Evolutionary conservation across 1,140 invertebrate genomes (phyloP), one percentile per base, ranked within the genome.

Genomic region (Papilio polyxenes): DNA sequence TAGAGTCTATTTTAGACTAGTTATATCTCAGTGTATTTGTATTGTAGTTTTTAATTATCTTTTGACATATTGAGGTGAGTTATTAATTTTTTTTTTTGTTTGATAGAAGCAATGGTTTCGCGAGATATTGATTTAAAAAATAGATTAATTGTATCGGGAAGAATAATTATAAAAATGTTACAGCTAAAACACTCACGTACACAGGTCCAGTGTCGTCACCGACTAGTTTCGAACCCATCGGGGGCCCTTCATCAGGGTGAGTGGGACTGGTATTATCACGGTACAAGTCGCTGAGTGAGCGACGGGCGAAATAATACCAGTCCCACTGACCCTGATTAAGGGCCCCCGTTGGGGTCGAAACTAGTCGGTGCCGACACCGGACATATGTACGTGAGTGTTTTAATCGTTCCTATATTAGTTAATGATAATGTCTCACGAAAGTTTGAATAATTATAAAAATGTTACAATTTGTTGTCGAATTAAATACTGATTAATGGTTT

Each of bases 11-110:
- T 59, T 59, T 72, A 6, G 10, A 31, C 9, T 10, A 15, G 62
- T 72, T 40, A 37, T 31, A 72, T 13, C n/a, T 31, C 2, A 65
- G 0, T 65, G 23, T 65, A 23, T 65, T 65, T 31, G 20, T 37
- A 72, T 72, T 72, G 65, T 72, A 69, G 62, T 69, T 69, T 69
- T 69, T 69, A 69, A 69, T 69, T 69, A 72, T 40, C 65, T 72
- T 65, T 72, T 72, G 65, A 72, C 65, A 31, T 72, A 72, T 72
- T 72, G 23, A 72, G 65, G 65, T 56, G 17, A 13, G 13, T 72
- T 72, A 31, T 72, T 72, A 72, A 65, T 65, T 72, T 13, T 10
- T 72, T 72, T 72, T 31, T 31, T n/a, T n/a, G 65, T 69, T 69
- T 37, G 31, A 15, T 31, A 69, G 31, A 69, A 69, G 62, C 2